Conservation (phyloP, 2,113 vertebrate species). For the Platycercus adscitus region DNA sequence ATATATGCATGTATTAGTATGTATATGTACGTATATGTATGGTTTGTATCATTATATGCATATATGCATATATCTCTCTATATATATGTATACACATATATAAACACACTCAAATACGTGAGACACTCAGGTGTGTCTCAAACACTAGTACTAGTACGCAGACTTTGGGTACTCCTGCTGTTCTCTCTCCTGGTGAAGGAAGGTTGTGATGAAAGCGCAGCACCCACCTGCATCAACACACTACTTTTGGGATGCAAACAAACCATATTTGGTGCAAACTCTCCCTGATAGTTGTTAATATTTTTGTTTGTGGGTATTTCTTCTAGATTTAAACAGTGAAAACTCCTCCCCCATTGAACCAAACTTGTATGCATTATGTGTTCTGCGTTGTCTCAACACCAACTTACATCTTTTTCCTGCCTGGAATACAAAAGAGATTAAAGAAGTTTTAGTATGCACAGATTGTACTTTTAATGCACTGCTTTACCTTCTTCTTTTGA, state of each 20-base stretch:
- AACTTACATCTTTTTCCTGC: background rate
- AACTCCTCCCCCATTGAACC: fast-evolving
- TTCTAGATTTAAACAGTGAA: background rate
- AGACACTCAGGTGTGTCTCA: background rate
- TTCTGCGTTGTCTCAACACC: background rate
- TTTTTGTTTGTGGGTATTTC: background rate
- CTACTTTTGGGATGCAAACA: background rate
- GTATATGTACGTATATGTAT: background rate
- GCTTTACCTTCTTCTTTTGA: background rate
- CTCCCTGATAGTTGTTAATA: background rate
- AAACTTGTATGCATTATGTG: background rate
- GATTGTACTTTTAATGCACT: background rate
- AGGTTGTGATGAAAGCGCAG: background rate
- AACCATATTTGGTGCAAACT: background rate
- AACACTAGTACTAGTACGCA: background rate
- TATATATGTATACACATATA: fast-evolving
- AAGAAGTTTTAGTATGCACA: background rate
- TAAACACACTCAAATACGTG: background rate
- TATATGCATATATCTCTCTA: too few relatives aligned
- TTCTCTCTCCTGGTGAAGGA: background rate
- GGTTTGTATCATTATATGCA: background rate
- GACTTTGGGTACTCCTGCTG: background rate
- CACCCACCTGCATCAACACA: too few relatives aligned
- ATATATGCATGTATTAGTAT: background rate
- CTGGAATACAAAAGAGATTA: background rate